Evolutionary conservation across 2,797 vertebrate genomes (phyloP).

Genomic region (Botia kubotai): DNA sequence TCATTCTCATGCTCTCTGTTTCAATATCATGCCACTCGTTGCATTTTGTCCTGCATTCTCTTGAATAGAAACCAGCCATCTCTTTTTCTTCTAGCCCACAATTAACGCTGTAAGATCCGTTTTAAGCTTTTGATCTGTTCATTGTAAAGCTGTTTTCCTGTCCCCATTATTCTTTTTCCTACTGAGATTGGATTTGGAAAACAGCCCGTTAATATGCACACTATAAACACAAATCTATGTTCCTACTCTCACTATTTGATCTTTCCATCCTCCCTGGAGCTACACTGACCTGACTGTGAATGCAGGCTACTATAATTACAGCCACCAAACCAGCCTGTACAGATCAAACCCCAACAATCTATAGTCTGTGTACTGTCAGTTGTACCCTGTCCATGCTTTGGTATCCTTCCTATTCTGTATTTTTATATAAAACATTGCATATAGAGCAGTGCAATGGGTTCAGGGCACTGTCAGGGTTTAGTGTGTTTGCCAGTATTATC

Average conservation of each 20-base stretch:
- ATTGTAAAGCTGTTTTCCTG: neutral
- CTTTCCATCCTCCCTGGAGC: too few relatives aligned
- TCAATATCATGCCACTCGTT: constrained; percentile 6
- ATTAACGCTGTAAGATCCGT: neutral
- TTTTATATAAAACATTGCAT: neutral
- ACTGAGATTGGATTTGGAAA: neutral
- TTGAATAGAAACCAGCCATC: neutral
- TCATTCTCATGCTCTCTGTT: constrained; percentile 43
- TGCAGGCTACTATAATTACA: too few relatives aligned
- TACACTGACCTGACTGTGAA: too few relatives aligned
- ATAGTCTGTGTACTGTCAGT: constrained; percentile 1
- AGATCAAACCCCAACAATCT: neutral
- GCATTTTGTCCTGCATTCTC: neutral
- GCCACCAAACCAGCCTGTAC: neutral
- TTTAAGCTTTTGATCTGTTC: neutral
- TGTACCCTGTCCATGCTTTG: neutral
- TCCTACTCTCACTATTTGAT: too few relatives aligned
- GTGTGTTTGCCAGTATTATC: too few relatives aligned
- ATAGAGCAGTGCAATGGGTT: too few relatives aligned
- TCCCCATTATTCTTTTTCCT: neutral
- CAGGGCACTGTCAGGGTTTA: too few relatives aligned
- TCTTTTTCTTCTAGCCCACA: neutral
- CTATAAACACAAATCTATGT: too few relatives aligned
- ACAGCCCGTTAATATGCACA: too few relatives aligned
- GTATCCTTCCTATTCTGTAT: neutral